Base-by-base conservation (phyloP, 2,888 invertebrate species). In the Scelioninae gen. 1 region DNA sequence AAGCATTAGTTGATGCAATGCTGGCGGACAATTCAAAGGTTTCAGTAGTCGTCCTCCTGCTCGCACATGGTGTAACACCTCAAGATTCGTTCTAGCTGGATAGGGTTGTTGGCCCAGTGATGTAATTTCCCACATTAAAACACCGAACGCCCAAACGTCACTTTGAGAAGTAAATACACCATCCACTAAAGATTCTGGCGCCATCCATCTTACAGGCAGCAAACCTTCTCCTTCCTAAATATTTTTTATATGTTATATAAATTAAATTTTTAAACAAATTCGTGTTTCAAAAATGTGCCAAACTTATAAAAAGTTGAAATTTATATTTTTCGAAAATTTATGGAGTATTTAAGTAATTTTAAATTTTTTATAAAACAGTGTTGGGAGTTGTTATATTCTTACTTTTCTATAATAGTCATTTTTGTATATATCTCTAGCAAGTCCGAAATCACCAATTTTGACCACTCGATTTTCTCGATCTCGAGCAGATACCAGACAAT, bases 321-420 rank as follows among this genome's bases (percentile, higher is more conserved):
- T n/a, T n/a, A n/a, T n/a, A n/a, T n/a, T n/a, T n/a, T n/a, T n/a
- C n/a, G n/a, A n/a, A n/a, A n/a, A n/a, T n/a, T n/a, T n/a, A n/a
- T n/a, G n/a, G n/a, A n/a, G n/a, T n/a, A n/a, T n/a, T n/a, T n/a
- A n/a, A n/a, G n/a, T n/a, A n/a, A n/a, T n/a, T n/a, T n/a, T n/a
- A n/a, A n/a, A n/a, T n/a, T n/a, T n/a, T n/a, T n/a, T n/a, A n/a
- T n/a, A n/a, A n/a, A n/a, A n/a, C n/a, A n/a, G n/a, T n/a, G n/a
- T n/a, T n/a, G n/a, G n/a, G n/a, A n/a, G n/a, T n/a, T n/a, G n/a
- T n/a, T n/a, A n/a, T n/a, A n/a, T n/a, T n/a, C 2, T 38, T 93
- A 98, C 98, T 92, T 99, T 98, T 84, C 98, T 94, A 90, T 99
- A 99, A 90, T 99, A 99, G 92, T 99, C 99, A 89, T 97, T 98